Base-by-base conservation (phyloP, 2,888 invertebrate genomes). In the Heterodera filipjevi region DNA sequence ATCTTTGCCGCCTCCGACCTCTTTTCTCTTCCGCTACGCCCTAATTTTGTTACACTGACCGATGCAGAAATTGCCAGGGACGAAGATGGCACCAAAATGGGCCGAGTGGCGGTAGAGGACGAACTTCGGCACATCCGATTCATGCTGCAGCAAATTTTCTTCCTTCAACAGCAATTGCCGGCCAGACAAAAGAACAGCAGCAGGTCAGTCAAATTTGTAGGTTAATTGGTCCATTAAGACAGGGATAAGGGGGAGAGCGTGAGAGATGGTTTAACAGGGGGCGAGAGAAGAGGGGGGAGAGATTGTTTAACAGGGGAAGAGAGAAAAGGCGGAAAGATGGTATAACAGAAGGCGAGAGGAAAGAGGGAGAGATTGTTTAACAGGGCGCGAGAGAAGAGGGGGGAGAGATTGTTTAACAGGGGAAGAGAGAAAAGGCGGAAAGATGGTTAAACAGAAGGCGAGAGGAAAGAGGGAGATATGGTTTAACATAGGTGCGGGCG, bases 1-100 rank as follows among this genome's bases (percentile, higher is more conserved):
- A 74, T 84, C n/a, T 86, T 86, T 73, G 85, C 84, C 33, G 81
- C 86, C n/a, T 71, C 83, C 35, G 84, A 86, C 72, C 81, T 86
- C 49, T 77, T 77, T 30, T 70, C 77, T 30, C 80, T 86, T 66
- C 86, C 86, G 12, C 64, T 86, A n/a, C 53, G 71, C 39, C 77
- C 59, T 27, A 59, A 44, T 39, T 79, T 49, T 39, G 27, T 27
- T 8, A 59, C 59, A 6, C 27, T 2, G 59, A 12, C 59, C 22
- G 71, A 71, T n/a, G n/a, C 39, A 16, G 46, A 46, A 16, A n/a
- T 33, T 27, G 27, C 16, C 71, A 46, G 71, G 14, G 35, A 16
- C 53, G 27, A 35, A 44, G 46, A 49, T n/a, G 39, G 49, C 49
- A 22, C 35, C 16, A 35, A 49, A 30, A 81, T 78, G 44, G 59